Base-by-base conservation (phyloP, 2,888 invertebrate genomes). In the Daptonema setosum region DNA sequence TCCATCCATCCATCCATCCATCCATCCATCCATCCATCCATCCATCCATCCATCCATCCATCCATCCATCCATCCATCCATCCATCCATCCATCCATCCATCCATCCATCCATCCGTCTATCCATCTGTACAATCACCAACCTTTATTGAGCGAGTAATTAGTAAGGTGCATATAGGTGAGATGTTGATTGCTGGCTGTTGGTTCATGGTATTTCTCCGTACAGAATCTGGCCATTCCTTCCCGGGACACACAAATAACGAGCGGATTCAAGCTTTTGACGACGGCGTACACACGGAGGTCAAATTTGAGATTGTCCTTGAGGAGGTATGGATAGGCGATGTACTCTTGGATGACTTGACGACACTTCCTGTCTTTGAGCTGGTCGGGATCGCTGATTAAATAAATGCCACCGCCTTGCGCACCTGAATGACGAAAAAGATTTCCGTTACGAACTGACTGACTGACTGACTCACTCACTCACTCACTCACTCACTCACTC, bases 61-160 rank as follows among this genome's bases (percentile, higher is more conserved):
- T n/a, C n/a, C n/a, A n/a, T n/a, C n/a, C n/a, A n/a, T n/a, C n/a
- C n/a, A n/a, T n/a, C n/a, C n/a, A n/a, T n/a, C n/a, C n/a, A n/a
- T n/a, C n/a, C n/a, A n/a, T n/a, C n/a, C n/a, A n/a, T n/a, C n/a
- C n/a, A n/a, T n/a, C n/a, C n/a, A n/a, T n/a, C n/a, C n/a, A n/a
- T n/a, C n/a, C n/a, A n/a, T n/a, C n/a, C n/a, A n/a, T n/a, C n/a
- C n/a, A n/a, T n/a, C n/a, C n/a, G n/a, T n/a, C n/a, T n/a, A n/a
- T n/a, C n/a, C n/a, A n/a, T n/a, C n/a, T n/a, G n/a, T n/a, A n/a
- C n/a, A n/a, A n/a, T n/a, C n/a, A n/a, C n/a, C n/a, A n/a, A n/a
- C n/a, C n/a, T 62, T 75, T 75, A 61, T 76, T 76, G 54, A 76
- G 65, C 1, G 75, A 75, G 62, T 76, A 76, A 62, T 76, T 76